Conservation (phyloP, 2,797 vertebrate genomes). For the Nannoperca australis region DNA sequence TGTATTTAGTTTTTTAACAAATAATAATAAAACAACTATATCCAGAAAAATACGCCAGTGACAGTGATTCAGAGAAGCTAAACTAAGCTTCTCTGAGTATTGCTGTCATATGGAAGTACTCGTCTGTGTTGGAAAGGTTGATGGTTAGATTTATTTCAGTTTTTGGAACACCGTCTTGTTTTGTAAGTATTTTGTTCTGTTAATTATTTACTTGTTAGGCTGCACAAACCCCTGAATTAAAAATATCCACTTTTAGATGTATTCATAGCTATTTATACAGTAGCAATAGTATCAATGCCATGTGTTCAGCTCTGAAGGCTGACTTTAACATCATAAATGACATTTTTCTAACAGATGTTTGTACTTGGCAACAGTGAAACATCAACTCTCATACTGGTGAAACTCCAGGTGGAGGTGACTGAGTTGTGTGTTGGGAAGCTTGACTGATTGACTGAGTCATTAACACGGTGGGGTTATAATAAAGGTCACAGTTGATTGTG, state of each 20-base stretch:
- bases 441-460: slow-evolving; percentile 55
- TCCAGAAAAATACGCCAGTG: too few relatives aligned
- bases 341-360: not conserved
- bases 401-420: slow-evolving; percentile 47
- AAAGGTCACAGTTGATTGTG: slow-evolving; percentile 50
- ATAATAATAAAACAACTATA: too few relatives aligned
- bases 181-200: not conserved
- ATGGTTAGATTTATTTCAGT: not conserved
- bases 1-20: not conserved
- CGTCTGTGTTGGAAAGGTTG: not conserved
- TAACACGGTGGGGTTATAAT: slow-evolving; percentile 30
- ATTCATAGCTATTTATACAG: not conserved
- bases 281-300: too few relatives aligned
- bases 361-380: not conserved
- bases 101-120: too few relatives aligned
- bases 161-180: not conserved
- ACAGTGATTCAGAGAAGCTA: too few relatives aligned
- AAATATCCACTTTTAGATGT: not conserved
- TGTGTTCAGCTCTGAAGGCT: not conserved
- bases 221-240: not conserved
- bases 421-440: slow-evolving; percentile 12
- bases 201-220: not conserved
- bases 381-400: not conserved
- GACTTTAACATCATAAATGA: not conserved
- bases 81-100: too few relatives aligned